Evolutionary conservation across 1,140 invertebrate species (phyloP).

Genomic region (Neodiprion lecontei): DNA sequence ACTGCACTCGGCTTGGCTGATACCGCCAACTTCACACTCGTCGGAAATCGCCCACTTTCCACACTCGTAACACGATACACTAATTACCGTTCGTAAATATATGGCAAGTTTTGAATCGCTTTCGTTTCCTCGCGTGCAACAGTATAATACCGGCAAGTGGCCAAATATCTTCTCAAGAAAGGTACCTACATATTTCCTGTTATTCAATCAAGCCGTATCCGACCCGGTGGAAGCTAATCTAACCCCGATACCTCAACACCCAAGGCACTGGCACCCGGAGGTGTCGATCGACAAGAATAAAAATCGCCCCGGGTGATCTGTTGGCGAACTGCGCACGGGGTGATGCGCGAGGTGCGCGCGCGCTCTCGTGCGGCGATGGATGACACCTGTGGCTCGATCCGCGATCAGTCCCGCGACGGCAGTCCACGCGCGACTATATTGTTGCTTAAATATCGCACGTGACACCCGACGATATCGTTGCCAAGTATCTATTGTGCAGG

Average conservation of each 20-base stretch:
- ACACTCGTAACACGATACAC: too few species aligned
- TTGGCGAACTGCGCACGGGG: constrained; percentile 12
- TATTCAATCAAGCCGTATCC: background rate
- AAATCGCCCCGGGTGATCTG: background rate
- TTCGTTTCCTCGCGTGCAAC: too few species aligned
- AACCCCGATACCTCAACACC: background rate
- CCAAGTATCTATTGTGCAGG: too few species aligned
- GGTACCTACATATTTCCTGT: background rate
- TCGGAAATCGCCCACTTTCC: too few species aligned
- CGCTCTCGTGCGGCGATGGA: constrained; percentile 36
- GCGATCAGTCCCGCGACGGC: constrained; percentile 56
- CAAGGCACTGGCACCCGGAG: background rate
- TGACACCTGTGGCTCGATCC: constrained; percentile 58
- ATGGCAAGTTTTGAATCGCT: too few species aligned
- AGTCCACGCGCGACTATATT: constrained; percentile 45
- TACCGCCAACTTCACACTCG: too few species aligned
- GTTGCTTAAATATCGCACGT: background rate
- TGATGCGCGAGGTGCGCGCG: constrained; percentile 6
- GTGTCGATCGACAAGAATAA: background rate
- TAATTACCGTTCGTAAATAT: too few species aligned
- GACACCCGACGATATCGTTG: background rate
- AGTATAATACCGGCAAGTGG: too few species aligned
- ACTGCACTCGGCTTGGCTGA: too few species aligned
- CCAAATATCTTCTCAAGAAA: background rate
- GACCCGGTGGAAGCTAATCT: background rate